Conservation (phyloP, 2,113 vertebrate species). For the Etheostoma spectabile region DNA sequence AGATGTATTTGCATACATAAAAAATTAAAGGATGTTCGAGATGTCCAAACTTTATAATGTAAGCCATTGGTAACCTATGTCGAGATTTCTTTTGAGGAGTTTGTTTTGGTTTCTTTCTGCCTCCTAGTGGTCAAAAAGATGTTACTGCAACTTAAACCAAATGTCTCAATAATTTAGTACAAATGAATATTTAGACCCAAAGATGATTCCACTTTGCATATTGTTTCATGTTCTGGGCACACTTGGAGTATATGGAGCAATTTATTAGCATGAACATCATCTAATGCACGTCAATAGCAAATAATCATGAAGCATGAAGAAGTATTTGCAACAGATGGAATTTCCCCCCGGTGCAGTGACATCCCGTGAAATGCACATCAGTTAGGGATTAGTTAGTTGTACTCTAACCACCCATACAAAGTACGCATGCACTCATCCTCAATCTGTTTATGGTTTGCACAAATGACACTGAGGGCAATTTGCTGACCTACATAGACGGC, state of each 20-base stretch:
- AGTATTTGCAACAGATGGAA: conserved; percentile 75
- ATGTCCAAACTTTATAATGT: background rate
- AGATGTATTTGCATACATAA: too few relatives aligned
- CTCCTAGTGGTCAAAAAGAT: conserved; percentile 27
- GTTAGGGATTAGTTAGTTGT: conserved; percentile 50
- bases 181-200: background rate
- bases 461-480: conserved; percentile 63
- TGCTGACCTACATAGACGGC: conserved; percentile 78
- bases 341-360: conserved; percentile 54
- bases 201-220: background rate
- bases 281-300: conserved; percentile 51
- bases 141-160: background rate
- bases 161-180: too few relatives aligned
- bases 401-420: conserved; percentile 14
- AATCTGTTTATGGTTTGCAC: conserved; percentile 52
- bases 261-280: conserved; percentile 45
- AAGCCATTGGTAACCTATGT: background rate
- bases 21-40: too few relatives aligned
- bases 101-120: background rate
- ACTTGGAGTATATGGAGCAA: background rate
- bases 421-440: conserved; percentile 18
- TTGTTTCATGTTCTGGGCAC: background rate
- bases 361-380: conserved; percentile 68
- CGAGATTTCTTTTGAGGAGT: background rate
- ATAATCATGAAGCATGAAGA: conserved; percentile 62